phyloP scores from a whole-genome alignment of 2,888 invertebrate genomes.

The Drosophila gaucha region DNA sequence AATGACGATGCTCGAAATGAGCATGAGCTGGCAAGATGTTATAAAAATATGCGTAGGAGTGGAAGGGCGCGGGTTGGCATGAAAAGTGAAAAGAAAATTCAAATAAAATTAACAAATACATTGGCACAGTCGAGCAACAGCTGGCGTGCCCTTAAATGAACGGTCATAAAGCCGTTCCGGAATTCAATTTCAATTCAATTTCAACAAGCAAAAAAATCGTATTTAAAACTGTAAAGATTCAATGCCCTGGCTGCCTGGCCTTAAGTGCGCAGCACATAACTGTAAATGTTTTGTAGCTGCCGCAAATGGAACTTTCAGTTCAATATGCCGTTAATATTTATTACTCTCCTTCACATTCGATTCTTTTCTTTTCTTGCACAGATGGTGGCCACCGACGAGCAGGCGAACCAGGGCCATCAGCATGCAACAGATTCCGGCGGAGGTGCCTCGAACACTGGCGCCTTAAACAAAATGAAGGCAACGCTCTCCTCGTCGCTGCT shows the following conservation, averaged over 20 bases:
- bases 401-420: conserved; percentile 85
- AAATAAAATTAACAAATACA: conserved; percentile 63
- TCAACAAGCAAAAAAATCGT: conserved; percentile 8
- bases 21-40: conserved; percentile 32
- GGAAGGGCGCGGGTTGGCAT: neutral
- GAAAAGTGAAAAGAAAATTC: conserved; percentile 41
- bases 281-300: conserved; percentile 61
- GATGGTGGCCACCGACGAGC: conserved; percentile 94
- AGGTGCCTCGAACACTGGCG: conserved; percentile 81
- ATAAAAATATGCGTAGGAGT: conserved; percentile 39
- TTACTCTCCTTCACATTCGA: conserved; percentile 17
- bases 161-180: conserved; percentile 31
- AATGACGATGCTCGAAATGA: conserved; percentile 52
- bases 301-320: conserved; percentile 52
- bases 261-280: conserved; percentile 46
- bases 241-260: conserved; percentile 30
- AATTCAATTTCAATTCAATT: conserved; percentile 34
- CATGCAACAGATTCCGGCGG: conserved; percentile 85
- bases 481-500: conserved; percentile 92
- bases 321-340: conserved; percentile 56
- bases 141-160: conserved; percentile 29
- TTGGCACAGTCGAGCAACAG: conserved; percentile 25
- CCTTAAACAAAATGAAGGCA: conserved; percentile 93
- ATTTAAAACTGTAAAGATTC: conserved; percentile 34
- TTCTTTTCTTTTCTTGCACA: conserved; percentile 78